Evolutionary conservation across 2,888 invertebrate genomes (phyloP), one percentile per base, ranked within the genome.

Genomic region (Athalia circularis): DNA sequence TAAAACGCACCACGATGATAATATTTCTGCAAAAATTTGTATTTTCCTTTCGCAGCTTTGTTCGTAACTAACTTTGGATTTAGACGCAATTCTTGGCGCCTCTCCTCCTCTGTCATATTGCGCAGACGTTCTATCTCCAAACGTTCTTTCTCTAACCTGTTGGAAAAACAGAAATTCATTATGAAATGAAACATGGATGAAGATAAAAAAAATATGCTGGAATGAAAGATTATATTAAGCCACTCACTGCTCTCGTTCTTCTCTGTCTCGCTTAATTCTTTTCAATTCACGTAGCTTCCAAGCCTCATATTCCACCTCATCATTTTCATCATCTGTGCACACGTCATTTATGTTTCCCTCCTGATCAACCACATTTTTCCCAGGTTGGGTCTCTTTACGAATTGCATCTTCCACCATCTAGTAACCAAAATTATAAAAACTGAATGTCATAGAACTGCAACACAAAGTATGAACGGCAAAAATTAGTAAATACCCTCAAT

Each of bases 1-100:
- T 97, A 99, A 93, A 99, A 99, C 3, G 98, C 99, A 91, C 99
- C 99, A 88, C 99, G 95, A 93, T 99, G 99, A 90, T 98, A 99
- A 91, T 99, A 99, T 90, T 99, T 99, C 92, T 99, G 99, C 84
- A 99, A 92, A 92, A 99, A 99, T 91, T 99, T 99, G 93, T 99
- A 99, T 92, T 99, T 99, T 80, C 99, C 99, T 91, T 99, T 99
- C 76, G 95, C 93, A 0, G 97, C 95, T 90, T 99, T 98, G 91
- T 99, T 99, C 5, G 98, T 97, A 80, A 99, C 93, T 11, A 93
- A 88, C 91, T 98, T 98, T 0, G 99, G 99, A 92, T 99, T 99
- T 78, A 96, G 91, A 75, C 98, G 94, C 78, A 95, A 92, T 88
- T 99, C 99, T 78, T 96, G 94, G 13, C 98, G 93, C 6, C 99